Evolutionary conservation across 2,888 invertebrate genomes (phyloP), one percentile per base, ranked within the genome.

Genomic region (Ganaspis brasiliensis): DNA sequence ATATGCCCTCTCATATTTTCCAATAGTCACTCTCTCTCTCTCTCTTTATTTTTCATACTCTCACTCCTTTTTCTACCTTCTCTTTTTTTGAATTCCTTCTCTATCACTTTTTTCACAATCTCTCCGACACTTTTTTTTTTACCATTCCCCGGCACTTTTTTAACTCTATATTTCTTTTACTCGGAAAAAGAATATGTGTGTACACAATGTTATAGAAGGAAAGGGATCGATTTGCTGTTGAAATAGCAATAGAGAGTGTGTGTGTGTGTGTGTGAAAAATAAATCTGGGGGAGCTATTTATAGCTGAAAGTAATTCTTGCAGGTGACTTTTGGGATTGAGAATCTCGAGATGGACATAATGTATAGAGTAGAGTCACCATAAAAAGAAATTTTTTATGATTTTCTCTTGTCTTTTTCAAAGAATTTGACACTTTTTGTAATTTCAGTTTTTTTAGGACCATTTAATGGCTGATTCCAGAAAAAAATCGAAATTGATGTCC

Each of bases 1-100:
- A 75, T 75, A 72, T 73, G 55, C 56, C 16, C 71, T 73, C 72
- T 67, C 63, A n/a, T n/a, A n/a, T 75, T 61, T 79, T 14, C 6
- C 31, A 31, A 31, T 31, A 31, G 31, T 31, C 31, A 4, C 16
- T 16, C 16, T 37, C 73, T 73, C 56, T 72, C 40, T 16, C 67
- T 70, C 61, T 45, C 55, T 49, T 61, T 57, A 45, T 37, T 37
- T 55, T 31, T 19, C 73, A 71, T 31, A 4, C 31, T n/a, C 78
- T 67, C 77, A 75, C 75, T 72, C 70, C 55, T 72, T 63, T 59
- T 52, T 52, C 24, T 67, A 31, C 52, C 21, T 40, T 72, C 61
- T 31, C 31, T 31, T 6, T 31, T 31, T 31, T 31, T 6, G 2
- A 31, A 55, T 71, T 52, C 49, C 61, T 61, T 73, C 75, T 73